These are phyloP conservation scores for Trissolcus japonicus DNA, from an alignment of 2,888 invertebrate species.

Conservation along the genomic window DNA sequence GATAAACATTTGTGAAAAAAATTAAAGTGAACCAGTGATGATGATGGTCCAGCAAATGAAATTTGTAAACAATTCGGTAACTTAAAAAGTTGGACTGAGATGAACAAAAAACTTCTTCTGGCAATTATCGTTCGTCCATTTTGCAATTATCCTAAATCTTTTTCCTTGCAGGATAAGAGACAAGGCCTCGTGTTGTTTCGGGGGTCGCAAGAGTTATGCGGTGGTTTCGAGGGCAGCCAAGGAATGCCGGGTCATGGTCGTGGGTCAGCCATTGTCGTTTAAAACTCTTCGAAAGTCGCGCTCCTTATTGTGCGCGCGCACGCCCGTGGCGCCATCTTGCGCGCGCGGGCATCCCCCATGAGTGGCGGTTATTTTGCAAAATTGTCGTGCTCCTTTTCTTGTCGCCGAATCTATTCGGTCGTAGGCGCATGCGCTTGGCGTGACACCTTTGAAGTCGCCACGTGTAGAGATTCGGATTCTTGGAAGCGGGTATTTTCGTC, in stretches of 20 bases:
- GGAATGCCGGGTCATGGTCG: slow-evolving; percentile 57
- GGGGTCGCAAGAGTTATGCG: slow-evolving; percentile 57
- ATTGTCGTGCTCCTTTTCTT: slow-evolving; percentile 15
- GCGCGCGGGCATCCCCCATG: slow-evolving; percentile 35
- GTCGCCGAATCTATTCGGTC: slow-evolving; percentile 9
- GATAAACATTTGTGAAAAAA: no score
- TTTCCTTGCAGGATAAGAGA: slow-evolving; percentile 21
- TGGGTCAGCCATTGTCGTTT: slow-evolving; percentile 59
- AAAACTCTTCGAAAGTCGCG: slow-evolving; percentile 42
- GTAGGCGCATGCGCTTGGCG: slow-evolving; percentile 42
- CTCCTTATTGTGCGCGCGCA: slow-evolving; percentile 13
- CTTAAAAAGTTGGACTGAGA: no score
- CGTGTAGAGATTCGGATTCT: slow-evolving; percentile 59
- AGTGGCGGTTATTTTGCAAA: not conserved
- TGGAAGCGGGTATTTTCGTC: slow-evolving; percentile 64
- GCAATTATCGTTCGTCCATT: slow-evolving; percentile 28
- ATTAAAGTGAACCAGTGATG: no score
- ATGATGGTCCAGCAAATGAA: no score
- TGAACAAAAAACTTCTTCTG: no score
- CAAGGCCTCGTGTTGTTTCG: slow-evolving; percentile 43
- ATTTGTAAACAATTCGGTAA: no score
- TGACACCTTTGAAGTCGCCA: slow-evolving; percentile 59
- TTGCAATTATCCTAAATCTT: slow-evolving; percentile 7
- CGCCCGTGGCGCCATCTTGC: slow-evolving; percentile 17
- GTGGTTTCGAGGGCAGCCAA: slow-evolving; percentile 52